Evolutionary conservation across 2,888 invertebrate species (phyloP).

Genomic region (Cepaea hortensis): DNA sequence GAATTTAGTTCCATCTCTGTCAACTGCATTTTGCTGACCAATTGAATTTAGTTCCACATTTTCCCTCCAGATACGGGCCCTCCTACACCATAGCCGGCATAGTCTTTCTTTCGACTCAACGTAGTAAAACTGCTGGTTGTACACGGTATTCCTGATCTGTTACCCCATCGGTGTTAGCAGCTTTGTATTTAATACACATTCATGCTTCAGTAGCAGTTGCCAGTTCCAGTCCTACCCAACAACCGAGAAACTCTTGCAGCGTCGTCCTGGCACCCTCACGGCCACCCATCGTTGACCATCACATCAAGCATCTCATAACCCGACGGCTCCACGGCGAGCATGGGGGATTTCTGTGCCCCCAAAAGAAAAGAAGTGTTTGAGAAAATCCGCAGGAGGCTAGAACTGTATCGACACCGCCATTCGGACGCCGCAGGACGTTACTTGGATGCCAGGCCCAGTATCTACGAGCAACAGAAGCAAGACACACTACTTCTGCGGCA

Average conservation of each 20-base stretch:
- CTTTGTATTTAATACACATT: not conserved
- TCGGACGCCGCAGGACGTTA: conserved; percentile 90
- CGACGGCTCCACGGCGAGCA: conserved; percentile 61
- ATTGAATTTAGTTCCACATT: no score
- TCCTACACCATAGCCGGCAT: no score
- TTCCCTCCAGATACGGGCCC: no score
- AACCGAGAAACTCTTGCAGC: not conserved
- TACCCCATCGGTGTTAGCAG: no score
- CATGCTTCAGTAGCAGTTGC: not conserved
- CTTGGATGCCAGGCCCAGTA: conserved; percentile 89
- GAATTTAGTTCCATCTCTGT: no score
- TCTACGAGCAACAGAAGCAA: conserved; percentile 92
- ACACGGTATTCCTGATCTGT: no score
- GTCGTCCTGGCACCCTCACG: conserved; percentile 32
- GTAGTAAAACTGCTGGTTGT: no score
- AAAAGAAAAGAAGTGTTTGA: conserved; percentile 84
- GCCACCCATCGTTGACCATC: not conserved
- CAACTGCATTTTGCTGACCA: no score
- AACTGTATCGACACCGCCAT: conserved; percentile 89
- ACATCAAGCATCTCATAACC: not conserved
- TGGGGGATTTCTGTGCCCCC: conserved; percentile 78
- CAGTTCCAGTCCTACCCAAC: not conserved
- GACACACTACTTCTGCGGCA: conserved; percentile 90
- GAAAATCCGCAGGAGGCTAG: conserved; percentile 85
- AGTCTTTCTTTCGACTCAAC: no score